Conservation (phyloP, 1,140 invertebrate genomes). For the Hyphantria cunea region DNA sequence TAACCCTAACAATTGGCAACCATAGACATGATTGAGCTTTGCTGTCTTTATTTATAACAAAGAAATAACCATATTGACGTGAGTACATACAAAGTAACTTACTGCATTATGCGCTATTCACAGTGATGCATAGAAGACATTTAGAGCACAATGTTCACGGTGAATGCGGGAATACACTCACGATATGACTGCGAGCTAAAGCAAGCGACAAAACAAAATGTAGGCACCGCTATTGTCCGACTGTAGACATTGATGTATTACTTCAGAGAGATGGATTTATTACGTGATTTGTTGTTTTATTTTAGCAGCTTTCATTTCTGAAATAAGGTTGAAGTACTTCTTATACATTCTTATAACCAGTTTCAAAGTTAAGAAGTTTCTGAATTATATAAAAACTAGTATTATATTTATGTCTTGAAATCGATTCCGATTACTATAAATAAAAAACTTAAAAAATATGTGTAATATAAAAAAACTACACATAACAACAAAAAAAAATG, state of each 20-base stretch:
- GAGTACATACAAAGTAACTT: conserved; percentile 37
- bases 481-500: too few species aligned
- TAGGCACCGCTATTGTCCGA: conserved; percentile 22
- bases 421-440: too few species aligned
- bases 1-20: too few species aligned
- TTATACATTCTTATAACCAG: not conserved
- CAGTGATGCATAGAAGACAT: conserved; percentile 31
- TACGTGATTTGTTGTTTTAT: not conserved
- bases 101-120: conserved; percentile 47
- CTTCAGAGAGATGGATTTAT: conserved; percentile 4
- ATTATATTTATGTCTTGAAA: not conserved
- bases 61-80: conserved; percentile 4
- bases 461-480: too few species aligned
- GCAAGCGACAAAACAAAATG: conserved; percentile 41
- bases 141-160: conserved; percentile 43
- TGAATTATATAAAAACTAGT: too few species aligned
- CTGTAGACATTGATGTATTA: conserved; percentile 8
- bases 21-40: too few species aligned
- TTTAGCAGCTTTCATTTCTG: not conserved
- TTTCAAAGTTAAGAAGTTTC: too few species aligned
- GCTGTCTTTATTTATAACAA: too few species aligned
- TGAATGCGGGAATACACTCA: conserved; percentile 52
- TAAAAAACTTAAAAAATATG: too few species aligned
- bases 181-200: conserved; percentile 44
- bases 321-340: not conserved